Percentiles rank a stretch among this genome's conserved stretches.
Conservation (phyloP, 2,888 invertebrate species). For the Clitarchus hookeri region DNA sequence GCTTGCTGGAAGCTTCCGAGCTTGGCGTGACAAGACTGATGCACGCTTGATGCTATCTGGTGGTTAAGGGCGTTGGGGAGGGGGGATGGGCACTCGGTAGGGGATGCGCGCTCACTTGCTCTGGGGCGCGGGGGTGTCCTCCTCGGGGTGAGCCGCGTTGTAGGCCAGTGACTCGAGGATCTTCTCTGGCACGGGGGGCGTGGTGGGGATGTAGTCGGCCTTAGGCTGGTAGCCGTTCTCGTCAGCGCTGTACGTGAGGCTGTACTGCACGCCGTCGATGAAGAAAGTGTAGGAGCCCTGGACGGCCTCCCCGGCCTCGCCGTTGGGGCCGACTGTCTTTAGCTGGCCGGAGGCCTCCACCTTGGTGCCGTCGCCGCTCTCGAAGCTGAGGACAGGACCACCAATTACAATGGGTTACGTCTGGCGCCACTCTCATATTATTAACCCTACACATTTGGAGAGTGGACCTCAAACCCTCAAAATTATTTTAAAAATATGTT, state of each 20-base stretch:
- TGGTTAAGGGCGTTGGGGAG: no score
- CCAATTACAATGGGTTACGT: no score
- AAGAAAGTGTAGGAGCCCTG: slow-evolving; percentile 39
- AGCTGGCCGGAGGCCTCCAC: slow-evolving; percentile 63
- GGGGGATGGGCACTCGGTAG: no score
- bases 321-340: slow-evolving; percentile 59
- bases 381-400: slow-evolving; percentile 54
- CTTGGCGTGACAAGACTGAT: no score
- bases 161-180: neutral
- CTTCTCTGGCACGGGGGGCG: neutral
- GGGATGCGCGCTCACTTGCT: neutral
- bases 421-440: no score
- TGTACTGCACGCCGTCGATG: slow-evolving; percentile 51
- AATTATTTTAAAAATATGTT: no score
- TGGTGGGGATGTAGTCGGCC: slow-evolving; percentile 26
- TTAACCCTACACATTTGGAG: no score
- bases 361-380: slow-evolving; percentile 67
- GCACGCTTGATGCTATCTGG: no score
- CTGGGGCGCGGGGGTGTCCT: neutral
- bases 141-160: neutral
- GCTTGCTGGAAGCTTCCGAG: no score
- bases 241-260: slow-evolving; percentile 47
- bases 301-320: slow-evolving; percentile 54
- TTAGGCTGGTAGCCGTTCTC: slow-evolving; percentile 42
- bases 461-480: no score